Base-by-base conservation (phyloP, 2,888 invertebrate species). In the Nomada flava region DNA sequence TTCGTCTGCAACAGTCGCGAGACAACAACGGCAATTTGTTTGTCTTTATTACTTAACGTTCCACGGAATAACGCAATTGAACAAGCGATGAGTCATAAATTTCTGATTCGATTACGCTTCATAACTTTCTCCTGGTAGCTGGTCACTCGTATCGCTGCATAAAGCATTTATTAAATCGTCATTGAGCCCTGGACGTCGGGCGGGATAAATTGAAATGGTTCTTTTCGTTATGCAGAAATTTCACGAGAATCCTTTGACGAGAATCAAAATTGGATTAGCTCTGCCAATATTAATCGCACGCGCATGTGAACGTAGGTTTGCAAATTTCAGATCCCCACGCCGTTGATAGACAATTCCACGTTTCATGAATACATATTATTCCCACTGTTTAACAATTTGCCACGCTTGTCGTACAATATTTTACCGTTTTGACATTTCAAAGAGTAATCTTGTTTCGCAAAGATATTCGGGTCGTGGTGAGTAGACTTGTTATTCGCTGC, bases 91-190 rank as follows among this genome's bases (percentile, higher is more conserved):
- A 79, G 80, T 79, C 76, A 82, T 82, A 82, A 82, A 82, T 80
- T 82, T 76, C 75, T 80, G 76, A 82, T 81, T 82, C 82, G 82
- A 82, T 82, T 76, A 76, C 75, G 80, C 67, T 71, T 50, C 26
- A 64, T 65, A 72, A 80, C 82, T 75, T 82, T 81, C 82, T 81
- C 76, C 36, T 68, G 59, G 64, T 67, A 50, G 77, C 55, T 53
- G 76, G 15, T 44, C 57, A 65, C 75, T 60, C 69, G 78, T 65
- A 78, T 50, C 73, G 47, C 57, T 50, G 63, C 75, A 76, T 82
- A 82, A 75, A 82, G 80, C 62, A 76, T 71, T 80, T 72, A 75
- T 80, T 72, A 76, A 80, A 82, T 72, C 60, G 70, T 77, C 82
- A 72, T 76, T 70, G 69, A 44, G 29, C 36, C 15, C 10, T 29